Percentiles rank a stretch among this genome's conserved stretches.
Evolutionary conservation across 2,113 vertebrate genomes (phyloP).

Genomic region (Monopterus albus): DNA sequence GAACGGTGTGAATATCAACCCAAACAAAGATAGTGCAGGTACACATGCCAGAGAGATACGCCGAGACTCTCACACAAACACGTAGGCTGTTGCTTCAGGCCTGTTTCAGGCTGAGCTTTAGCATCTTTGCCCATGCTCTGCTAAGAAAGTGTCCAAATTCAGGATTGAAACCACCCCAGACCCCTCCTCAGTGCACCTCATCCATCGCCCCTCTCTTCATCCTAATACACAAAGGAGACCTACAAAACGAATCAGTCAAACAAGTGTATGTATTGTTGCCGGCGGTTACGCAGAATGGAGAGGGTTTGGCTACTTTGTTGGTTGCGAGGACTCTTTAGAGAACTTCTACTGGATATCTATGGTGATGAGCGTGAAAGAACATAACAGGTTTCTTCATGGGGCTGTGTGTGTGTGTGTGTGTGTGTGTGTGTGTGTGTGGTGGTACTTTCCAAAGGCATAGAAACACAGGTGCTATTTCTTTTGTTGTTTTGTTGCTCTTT

Average conservation of each 20-base stretch:
- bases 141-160: slow-evolving; percentile 36
- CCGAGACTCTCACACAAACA: slow-evolving; percentile 21
- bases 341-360: slow-evolving; percentile 64
- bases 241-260: slow-evolving; percentile 64
- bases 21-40: slow-evolving; percentile 41
- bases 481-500: slow-evolving; percentile 44
- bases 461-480: slow-evolving; percentile 66
- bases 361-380: slow-evolving; percentile 60
- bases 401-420: slow-evolving; percentile 25
- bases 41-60: slow-evolving; percentile 13
- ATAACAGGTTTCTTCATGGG: slow-evolving; percentile 42
- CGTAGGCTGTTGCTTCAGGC: slow-evolving; percentile 42
- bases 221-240: slow-evolving; percentile 63
- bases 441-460: slow-evolving; percentile 59
- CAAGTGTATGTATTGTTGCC: slow-evolving; percentile 72
- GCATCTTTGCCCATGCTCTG: slow-evolving; percentile 43
- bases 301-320: slow-evolving; percentile 63
- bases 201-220: slow-evolving; percentile 33
- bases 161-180: slow-evolving; percentile 3
- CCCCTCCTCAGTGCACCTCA: background rate
- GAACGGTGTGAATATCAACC: slow-evolving; percentile 17
- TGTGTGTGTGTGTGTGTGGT: slow-evolving; percentile 28
- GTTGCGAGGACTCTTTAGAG: slow-evolving; percentile 53
- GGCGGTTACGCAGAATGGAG: slow-evolving; percentile 55
- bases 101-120: slow-evolving; percentile 44